Evolutionary conservation across 2,113 vertebrate genomes (phyloP), one percentile per base, ranked within the genome.

Genomic region (Tachysurus fulvidraco): DNA sequence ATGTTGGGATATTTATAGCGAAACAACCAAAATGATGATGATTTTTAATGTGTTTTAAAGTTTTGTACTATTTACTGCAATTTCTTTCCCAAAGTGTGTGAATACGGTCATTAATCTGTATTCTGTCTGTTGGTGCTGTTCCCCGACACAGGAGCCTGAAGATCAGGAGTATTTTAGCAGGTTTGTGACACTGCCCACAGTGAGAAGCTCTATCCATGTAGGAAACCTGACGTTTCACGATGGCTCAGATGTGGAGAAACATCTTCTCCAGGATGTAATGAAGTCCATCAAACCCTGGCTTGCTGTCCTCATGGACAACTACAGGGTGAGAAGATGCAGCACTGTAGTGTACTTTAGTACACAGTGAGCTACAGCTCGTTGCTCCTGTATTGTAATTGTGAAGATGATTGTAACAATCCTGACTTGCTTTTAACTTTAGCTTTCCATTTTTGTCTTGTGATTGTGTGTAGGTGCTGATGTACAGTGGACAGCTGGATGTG

Each of bases 241-340:
- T 0, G 93, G 96, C 50, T 88, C 93, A 1, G 71, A 90, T 88
- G 96, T 96, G 92, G 95, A 96, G 90, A 95, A 96, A 85, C 92
- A 97, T 91, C 94, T 96, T 88, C 46, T 94, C 89, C 93, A 96
- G 93, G 96, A 97, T 82, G 91, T 91, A 28, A 93, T 96, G 92
- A 95, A 97, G 92, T 96, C 95, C 82, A 95, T 97, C 88, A 97
- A 96, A 76, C 96, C 96, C 0, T 98, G 96, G 96, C 93, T 97
- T 78, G 92, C 92, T n/a, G 90, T 94, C 82, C 93, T 98, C 90
- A 97, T 97, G 95, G 93, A 96, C 86, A 94, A 97, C 91, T 98
- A 98, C 50, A 96, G 95, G 94, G 97, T 95, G 92, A 95, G 93
- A 9, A 54, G n/a, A 78, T 78, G 25, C 16, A 78, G 74, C 1